Conservation (phyloP, 2,797 vertebrate genomes). For the Vireo griseus region DNA sequence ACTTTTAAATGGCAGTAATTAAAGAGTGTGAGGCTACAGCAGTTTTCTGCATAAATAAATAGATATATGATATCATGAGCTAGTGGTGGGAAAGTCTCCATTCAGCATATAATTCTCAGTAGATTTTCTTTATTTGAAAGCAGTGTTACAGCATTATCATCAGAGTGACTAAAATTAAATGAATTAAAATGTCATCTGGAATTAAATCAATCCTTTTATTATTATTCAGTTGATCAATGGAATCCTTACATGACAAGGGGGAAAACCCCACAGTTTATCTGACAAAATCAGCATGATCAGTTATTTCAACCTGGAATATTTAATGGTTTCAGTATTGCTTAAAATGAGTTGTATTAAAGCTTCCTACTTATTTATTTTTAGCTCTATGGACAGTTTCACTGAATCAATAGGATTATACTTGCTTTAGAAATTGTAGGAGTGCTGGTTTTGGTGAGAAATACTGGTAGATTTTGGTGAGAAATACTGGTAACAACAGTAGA, state of each 20-base stretch:
- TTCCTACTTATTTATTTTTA: neutral
- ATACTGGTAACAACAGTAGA: neutral
- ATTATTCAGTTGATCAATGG: slow-evolving; percentile 48
- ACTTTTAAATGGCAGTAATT: slow-evolving; percentile 9
- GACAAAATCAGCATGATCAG: slow-evolving; percentile 32
- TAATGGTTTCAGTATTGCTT: slow-evolving; percentile 36
- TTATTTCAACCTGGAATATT: slow-evolving; percentile 33
- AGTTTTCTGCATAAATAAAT: neutral
- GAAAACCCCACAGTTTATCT: neutral
- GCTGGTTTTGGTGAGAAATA: neutral
- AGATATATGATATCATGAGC: neutral
- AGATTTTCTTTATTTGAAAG: slow-evolving; percentile 59
- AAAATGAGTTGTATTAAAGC: neutral
- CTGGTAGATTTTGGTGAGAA: neutral
- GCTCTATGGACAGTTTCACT: neutral
- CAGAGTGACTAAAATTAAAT: slow-evolving; percentile 41
- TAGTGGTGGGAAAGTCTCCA: neutral
- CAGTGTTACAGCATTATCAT: slow-evolving; percentile 40
- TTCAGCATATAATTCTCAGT: slow-evolving; percentile 25
- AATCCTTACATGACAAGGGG: slow-evolving; percentile 19
- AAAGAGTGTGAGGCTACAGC: neutral
- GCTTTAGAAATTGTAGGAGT: neutral
- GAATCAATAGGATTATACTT: neutral
- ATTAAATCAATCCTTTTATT: slow-evolving; percentile 60
- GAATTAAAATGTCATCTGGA: slow-evolving; percentile 56